phyloP scores from a whole-genome alignment of 2,797 vertebrate species.

The Hippocampus kuda region DNA sequence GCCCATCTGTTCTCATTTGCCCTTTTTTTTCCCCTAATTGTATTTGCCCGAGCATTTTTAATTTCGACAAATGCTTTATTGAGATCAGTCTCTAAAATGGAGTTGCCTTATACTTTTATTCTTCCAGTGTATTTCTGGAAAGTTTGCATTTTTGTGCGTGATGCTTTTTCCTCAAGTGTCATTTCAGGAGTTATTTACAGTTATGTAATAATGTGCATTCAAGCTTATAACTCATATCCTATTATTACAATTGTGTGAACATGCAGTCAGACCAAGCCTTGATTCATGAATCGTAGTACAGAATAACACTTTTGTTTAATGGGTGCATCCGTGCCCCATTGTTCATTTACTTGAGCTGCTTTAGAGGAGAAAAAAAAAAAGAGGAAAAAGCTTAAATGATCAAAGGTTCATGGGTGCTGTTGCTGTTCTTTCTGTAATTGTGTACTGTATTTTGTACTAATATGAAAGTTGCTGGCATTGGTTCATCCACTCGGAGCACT shows the following conservation, averaged over 20 bases:
- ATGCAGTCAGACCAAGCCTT: slow-evolving; percentile 47
- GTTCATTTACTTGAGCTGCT: slow-evolving; percentile 62
- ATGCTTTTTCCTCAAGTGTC: slow-evolving; percentile 25
- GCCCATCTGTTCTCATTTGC: slow-evolving; percentile 53
- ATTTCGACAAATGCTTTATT: slow-evolving; percentile 40
- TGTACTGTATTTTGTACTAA: slow-evolving; percentile 67
- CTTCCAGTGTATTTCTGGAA: slow-evolving; percentile 20
- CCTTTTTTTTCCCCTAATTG: slow-evolving; percentile 44
- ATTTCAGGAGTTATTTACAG: slow-evolving; percentile 48
- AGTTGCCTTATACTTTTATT: background rate
- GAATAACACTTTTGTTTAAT: slow-evolving; percentile 33
- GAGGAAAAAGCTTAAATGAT: slow-evolving; percentile 49
- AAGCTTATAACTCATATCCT: slow-evolving; percentile 50
- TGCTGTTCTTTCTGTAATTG: slow-evolving; percentile 46
- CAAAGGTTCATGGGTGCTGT: slow-evolving; percentile 55
- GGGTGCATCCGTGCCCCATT: slow-evolving; percentile 39
- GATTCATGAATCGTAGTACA: slow-evolving; percentile 59
- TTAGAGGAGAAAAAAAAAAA: slow-evolving; percentile 11
- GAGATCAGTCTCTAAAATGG: slow-evolving; percentile 29
- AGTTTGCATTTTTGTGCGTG: slow-evolving; percentile 41
- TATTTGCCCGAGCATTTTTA: slow-evolving; percentile 37
- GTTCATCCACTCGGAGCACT: slow-evolving; percentile 54
- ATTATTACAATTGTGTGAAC: slow-evolving; percentile 54
- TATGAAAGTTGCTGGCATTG: slow-evolving; percentile 48
- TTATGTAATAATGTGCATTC: slow-evolving; percentile 47